Percentiles rank a stretch among this genome's conserved stretches.
These are phyloP conservation scores for Pseudomyrmex flavicornis DNA, from an alignment of 1,140 invertebrate genomes.

Conservation along the genomic window DNA sequence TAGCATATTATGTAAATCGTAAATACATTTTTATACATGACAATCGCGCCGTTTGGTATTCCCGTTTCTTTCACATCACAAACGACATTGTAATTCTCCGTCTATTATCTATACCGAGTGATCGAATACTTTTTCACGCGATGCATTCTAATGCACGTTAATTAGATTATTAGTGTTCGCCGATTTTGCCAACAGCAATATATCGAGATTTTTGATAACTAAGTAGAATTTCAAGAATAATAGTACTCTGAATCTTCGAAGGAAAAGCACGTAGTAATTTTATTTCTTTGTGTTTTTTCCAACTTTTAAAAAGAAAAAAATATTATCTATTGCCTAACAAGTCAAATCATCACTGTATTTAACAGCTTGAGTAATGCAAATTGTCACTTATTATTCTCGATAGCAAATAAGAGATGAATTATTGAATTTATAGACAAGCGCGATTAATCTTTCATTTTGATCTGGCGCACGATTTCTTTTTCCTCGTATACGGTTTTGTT, in stretches of 20 bases:
- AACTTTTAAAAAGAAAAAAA: neutral
- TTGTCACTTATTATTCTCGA: neutral
- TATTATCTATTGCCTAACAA: neutral
- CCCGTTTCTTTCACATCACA: neutral
- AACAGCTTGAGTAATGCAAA: neutral
- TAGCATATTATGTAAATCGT: conserved; percentile 54
- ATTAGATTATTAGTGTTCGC: neutral
- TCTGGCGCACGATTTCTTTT: conserved; percentile 13
- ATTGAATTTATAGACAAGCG: conserved; percentile 5
- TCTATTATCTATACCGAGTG: neutral
- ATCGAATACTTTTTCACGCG: neutral
- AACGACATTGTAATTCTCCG: conserved; percentile 13
- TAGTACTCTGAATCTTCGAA: neutral
- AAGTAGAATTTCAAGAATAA: neutral
- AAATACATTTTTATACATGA: conserved; percentile 50
- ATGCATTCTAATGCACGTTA: neutral
- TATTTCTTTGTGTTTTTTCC: neutral
- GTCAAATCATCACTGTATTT: neutral
- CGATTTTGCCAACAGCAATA: neutral
- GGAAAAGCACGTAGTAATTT: neutral
- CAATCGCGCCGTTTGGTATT: conserved; percentile 40
- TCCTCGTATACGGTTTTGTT: neutral
- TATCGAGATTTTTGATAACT: neutral
- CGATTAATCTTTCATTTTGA: neutral
- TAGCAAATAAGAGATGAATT: neutral